phyloP scores from a whole-genome alignment of 2,797 vertebrate genomes.

The Pantherophis alleghaniensis region DNA sequence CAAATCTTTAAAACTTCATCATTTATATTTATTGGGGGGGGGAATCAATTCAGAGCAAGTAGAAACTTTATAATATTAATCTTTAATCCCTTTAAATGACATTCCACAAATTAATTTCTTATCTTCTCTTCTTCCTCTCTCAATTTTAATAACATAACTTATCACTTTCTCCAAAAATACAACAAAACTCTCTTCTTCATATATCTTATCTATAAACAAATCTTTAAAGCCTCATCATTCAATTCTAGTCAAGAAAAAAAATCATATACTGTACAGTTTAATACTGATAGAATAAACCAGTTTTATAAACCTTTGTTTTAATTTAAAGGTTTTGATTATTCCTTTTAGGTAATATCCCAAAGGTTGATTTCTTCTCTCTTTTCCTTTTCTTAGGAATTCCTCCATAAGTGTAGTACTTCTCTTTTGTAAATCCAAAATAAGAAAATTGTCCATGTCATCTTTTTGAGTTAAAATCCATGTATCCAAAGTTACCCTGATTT shows the following conservation, averaged over 20 bases:
- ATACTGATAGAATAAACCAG: not conserved
- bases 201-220: not conserved
- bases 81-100: not conserved
- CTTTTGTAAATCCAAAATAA: not conserved
- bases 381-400: not conserved
- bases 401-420: not conserved
- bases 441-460: not conserved
- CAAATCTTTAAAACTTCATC: not conserved
- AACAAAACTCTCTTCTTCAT: not conserved
- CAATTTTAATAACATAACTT: not conserved
- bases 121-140: not conserved
- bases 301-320: not conserved
- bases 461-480: not conserved
- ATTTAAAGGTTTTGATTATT: not conserved
- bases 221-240: not conserved
- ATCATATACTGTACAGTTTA: not conserved
- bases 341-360: too few species aligned
- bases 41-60: not conserved
- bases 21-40: not conserved
- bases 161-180: not conserved
- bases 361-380: not conserved
- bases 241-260: not conserved
- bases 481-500: not conserved
- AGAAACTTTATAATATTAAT: not conserved
- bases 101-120: not conserved